Evolutionary conservation across 2,113 vertebrate species (phyloP), one percentile per base, ranked within the genome.

Genomic region (Cyrtonyx montezumae): DNA sequence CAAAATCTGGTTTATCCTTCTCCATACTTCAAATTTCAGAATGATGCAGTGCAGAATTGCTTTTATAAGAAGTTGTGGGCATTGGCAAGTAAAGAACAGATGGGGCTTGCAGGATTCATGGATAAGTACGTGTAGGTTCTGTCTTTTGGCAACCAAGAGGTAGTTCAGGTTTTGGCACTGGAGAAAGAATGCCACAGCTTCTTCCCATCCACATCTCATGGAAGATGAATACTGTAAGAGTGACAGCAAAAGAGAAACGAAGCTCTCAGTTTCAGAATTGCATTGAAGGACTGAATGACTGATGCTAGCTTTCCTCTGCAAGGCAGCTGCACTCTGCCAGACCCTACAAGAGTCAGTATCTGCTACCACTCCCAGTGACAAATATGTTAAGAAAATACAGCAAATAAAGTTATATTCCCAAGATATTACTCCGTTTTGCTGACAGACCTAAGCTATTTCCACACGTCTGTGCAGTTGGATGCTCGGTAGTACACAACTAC

Each of bases 61-160:
- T 94, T 96, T 92, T 67, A 93, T 87, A 95, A 95, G 88, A 90
- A 93, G 85, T 73, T 88, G 94, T 91, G 89, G 94, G 92, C 91
- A 96, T 95, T 96, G 95, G 95, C 9, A 0, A 92, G 90, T 37
- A 58, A 61, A 63, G 91, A 94, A 95, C 96, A 96, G 94, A 96
- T 94, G 96, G 95, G 94, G 82, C 69, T 95, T 94, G 80, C 93
- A 88, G 95, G 87, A 96, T 93, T 93, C 78, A 84, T 46, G 80
- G 94, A 94, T 78, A 83, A 94, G 92, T 88, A 95, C 88, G 91
- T 95, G 96, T 94, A 91, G 86, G 85, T 87, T 94, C 94, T 93
- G 91, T 94, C 80, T 95, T 95, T 88, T 95, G 93, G 93, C 96
- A 97, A 93, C 49, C 56, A 88, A 85, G 89, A 95, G 91, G 94